These are phyloP conservation scores for Psilanteris sp. DNA, from an alignment of 1,140 invertebrate species.

Conservation along the genomic window DNA sequence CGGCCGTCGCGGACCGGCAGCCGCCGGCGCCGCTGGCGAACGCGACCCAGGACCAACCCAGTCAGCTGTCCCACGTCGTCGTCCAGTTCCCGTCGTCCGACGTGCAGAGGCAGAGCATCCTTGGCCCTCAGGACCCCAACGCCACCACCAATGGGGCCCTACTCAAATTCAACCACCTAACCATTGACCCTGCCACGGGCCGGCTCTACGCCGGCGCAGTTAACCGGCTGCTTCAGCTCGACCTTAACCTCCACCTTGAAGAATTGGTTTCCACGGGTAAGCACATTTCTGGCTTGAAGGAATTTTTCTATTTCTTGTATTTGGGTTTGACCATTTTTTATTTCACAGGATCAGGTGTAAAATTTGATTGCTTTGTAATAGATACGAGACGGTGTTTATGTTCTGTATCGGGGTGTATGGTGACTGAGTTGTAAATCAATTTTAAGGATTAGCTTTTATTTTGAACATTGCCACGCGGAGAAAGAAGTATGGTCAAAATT, in stretches of 20 bases:
- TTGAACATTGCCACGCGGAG: too few relatives aligned
- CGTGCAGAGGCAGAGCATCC: constrained; percentile 55
- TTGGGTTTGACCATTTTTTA: too few relatives aligned
- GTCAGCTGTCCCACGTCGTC: constrained; percentile 68
- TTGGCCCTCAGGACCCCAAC: constrained; percentile 70
- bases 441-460: too few relatives aligned
- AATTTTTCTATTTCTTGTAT: too few relatives aligned
- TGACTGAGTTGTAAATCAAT: too few relatives aligned
- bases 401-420: too few relatives aligned
- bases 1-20: not conserved
- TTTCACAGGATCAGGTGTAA: too few relatives aligned
- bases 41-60: constrained; percentile 49
- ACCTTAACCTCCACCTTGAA: constrained; percentile 85
- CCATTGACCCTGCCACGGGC: constrained; percentile 82
- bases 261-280: constrained; percentile 83
- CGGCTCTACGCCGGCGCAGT: constrained; percentile 89
- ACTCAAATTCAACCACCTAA: constrained; percentile 82
- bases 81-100: constrained; percentile 67
- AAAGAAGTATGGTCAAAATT: too few relatives aligned
- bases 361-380: too few relatives aligned
- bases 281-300: too few relatives aligned
- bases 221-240: constrained; percentile 91
- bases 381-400: too few relatives aligned
- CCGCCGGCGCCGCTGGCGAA: constrained; percentile 48
- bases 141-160: constrained; percentile 69